phyloP scores from a whole-genome alignment of 2,113 vertebrate genomes.

The Hystrix brachyura region DNA sequence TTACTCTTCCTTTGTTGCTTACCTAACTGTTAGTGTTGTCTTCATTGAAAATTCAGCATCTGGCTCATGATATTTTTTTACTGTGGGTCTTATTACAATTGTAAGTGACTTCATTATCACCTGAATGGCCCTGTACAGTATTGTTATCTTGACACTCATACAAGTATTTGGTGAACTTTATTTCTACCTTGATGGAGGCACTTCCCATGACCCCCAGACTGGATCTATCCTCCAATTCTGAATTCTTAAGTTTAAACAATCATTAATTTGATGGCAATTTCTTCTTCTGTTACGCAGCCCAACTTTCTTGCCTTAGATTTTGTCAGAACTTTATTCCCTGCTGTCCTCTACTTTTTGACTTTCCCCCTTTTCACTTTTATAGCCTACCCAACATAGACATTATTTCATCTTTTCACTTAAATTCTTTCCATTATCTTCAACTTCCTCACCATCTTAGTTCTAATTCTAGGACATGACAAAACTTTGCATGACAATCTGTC shows the following conservation, averaged over 20 bases:
- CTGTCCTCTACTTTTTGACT: neutral
- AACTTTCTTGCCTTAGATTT: slow-evolving; percentile 14
- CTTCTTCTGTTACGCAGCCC: neutral
- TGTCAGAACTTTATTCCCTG: neutral
- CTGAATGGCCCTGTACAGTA: neutral
- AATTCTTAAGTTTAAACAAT: slow-evolving; percentile 33
- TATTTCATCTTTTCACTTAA: slow-evolving; percentile 16
- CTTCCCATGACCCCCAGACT: neutral
- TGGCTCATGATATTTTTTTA: neutral
- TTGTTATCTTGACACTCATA: neutral
- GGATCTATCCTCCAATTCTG: neutral
- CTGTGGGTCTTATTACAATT: neutral
- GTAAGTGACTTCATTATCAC: neutral
- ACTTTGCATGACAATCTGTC: neutral
- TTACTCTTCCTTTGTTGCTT: neutral
- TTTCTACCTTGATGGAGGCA: neutral
- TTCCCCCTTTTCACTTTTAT: neutral
- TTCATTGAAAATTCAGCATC: slow-evolving; percentile 24
- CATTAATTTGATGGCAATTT: neutral
- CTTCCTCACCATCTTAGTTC: neutral
- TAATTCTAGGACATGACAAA: neutral
- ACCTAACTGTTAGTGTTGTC: neutral
- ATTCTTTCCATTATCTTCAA: neutral
- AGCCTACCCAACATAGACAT: neutral
- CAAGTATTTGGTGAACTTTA: neutral